Evolutionary conservation across 1,140 invertebrate genomes (phyloP).

Genomic region (Brachionus rubens): DNA sequence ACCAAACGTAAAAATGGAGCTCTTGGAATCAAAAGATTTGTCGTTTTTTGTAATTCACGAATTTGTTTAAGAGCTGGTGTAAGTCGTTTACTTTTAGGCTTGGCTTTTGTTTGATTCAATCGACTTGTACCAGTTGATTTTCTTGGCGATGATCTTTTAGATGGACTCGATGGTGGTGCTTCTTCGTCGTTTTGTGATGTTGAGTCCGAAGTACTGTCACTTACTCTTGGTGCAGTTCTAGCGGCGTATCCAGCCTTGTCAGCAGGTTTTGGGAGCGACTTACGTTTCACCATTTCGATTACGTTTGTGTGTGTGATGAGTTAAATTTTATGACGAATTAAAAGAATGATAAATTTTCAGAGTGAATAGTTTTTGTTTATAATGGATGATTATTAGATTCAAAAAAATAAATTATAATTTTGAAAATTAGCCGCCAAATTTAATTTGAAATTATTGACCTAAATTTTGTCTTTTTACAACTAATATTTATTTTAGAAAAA

Average conservation of each 20-base stretch:
- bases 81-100: not conserved
- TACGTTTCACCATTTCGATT: conserved; percentile 45
- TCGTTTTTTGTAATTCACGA: conserved; percentile 26
- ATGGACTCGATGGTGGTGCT: too few relatives aligned
- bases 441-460: too few relatives aligned
- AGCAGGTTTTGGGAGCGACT: conserved; percentile 23
- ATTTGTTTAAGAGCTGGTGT: conserved; percentile 6
- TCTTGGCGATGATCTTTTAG: not conserved
- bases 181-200: not conserved
- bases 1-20: conserved; percentile 38
- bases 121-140: too few relatives aligned
- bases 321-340: not conserved
- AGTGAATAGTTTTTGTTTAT: too few relatives aligned
- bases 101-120: not conserved
- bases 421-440: too few relatives aligned
- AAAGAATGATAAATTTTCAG: too few relatives aligned
- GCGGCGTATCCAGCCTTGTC: conserved; percentile 22
- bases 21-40: conserved; percentile 41
- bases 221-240: conserved; percentile 7
- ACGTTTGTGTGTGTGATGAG: too few relatives aligned
- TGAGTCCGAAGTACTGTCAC: not conserved
- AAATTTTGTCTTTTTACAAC: too few relatives aligned
- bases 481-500: too few relatives aligned
- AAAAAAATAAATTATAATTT: too few relatives aligned
- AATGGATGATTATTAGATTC: too few relatives aligned